Percentiles rank a stretch among this genome's conserved stretches.
Conservation (phyloP, 37 sponge, comb jelly and placozoan genomes). For the Axinella damicornis region DNA sequence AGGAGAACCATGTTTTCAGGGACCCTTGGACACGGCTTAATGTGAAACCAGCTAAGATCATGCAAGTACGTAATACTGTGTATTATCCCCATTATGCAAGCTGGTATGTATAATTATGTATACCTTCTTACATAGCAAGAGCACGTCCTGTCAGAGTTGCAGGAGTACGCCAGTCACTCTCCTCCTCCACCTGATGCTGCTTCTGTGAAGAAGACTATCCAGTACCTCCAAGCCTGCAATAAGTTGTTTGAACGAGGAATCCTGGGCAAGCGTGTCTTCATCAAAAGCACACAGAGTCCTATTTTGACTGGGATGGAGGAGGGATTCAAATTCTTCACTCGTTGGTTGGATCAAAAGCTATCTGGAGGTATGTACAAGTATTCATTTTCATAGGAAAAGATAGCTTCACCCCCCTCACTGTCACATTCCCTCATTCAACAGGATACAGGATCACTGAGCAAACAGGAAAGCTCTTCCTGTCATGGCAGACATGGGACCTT, state of each 20-base stretch:
- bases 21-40: slow-evolving; percentile 46
- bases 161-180: background rate
- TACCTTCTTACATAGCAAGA: slow-evolving; percentile 20
- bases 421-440: no score
- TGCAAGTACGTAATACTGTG: slow-evolving; percentile 37
- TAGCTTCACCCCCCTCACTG: no score
- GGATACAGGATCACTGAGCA: background rate
- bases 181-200: slow-evolving; percentile 17
- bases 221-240: slow-evolving; percentile 40
- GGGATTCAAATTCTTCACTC: slow-evolving; percentile 24
- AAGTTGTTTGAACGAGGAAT: slow-evolving; percentile 42
- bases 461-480: background rate
- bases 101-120: background rate
- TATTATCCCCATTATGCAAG: background rate
- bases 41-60: slow-evolving; percentile 45
- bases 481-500: slow-evolving; percentile 50
- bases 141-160: slow-evolving; percentile 40
- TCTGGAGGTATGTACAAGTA: slow-evolving; percentile 19
- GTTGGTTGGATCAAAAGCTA: slow-evolving; percentile 1
- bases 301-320: slow-evolving; percentile 27
- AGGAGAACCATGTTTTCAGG: slow-evolving; percentile 31
- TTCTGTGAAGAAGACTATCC: background rate
- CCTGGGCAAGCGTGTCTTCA: slow-evolving; percentile 1
- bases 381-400: no score
- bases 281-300: background rate